These are phyloP conservation scores for Rhabditoides inermis DNA, from an alignment of 2,888 invertebrate species.

Conservation along the genomic window DNA sequence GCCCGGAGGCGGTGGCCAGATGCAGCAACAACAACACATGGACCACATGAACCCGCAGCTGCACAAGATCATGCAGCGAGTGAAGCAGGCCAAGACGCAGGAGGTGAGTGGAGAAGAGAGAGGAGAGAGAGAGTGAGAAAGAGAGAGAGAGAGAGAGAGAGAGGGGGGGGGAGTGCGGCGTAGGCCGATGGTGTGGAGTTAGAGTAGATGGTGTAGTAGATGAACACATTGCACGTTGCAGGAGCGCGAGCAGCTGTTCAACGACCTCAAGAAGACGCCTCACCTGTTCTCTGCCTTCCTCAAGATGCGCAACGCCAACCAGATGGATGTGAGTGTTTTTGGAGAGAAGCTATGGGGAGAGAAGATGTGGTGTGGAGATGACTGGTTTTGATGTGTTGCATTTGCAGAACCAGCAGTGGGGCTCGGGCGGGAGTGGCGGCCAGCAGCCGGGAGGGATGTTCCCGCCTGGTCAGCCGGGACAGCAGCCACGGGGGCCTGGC, in stretches of 20 bases:
- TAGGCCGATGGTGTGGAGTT: too few relatives aligned
- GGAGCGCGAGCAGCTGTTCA: constrained; percentile 62
- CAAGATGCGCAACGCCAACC: constrained; percentile 62
- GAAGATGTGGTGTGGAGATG: too few relatives aligned
- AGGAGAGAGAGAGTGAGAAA: too few relatives aligned
- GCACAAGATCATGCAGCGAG: constrained; percentile 72
- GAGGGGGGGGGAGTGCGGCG: too few relatives aligned
- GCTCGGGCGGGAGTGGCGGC: too few relatives aligned
- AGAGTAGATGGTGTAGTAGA: too few relatives aligned
- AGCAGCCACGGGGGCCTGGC: constrained; percentile 16
- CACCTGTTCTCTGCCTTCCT: constrained; percentile 90
- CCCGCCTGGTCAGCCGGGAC: constrained; percentile 4
- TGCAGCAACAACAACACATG: neutral
- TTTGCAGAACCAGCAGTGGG: too few relatives aligned
- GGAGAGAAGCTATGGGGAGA: too few relatives aligned
- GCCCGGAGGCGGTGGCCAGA: too few relatives aligned
- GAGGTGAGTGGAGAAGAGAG: constrained; percentile 84
- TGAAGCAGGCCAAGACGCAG: constrained; percentile 78
- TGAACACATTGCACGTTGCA: neutral
- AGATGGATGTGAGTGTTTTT: too few relatives aligned
- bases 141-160: too few relatives aligned
- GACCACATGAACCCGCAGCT: constrained; percentile 60
- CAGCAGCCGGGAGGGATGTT: constrained; percentile 7
- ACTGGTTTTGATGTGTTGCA: too few relatives aligned
- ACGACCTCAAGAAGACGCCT: constrained; percentile 84